These are phyloP conservation scores for Pimpla rufipes DNA, from an alignment of 2,888 invertebrate genomes.

Conservation along the genomic window DNA sequence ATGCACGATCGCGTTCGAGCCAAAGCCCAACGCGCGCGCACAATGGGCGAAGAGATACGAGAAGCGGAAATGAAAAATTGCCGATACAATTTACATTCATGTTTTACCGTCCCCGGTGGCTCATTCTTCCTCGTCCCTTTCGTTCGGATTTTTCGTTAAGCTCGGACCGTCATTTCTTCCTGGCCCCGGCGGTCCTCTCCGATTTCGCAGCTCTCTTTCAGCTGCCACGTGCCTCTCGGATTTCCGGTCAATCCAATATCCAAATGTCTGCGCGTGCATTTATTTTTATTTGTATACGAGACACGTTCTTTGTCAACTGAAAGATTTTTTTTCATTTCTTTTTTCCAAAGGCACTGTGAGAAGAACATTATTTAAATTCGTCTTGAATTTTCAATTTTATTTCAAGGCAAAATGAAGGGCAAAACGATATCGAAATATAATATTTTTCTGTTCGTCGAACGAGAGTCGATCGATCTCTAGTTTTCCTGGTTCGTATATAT, in stretches of 20 bases:
- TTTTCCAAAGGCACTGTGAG: too few species aligned
- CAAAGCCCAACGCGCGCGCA: constrained; percentile 36
- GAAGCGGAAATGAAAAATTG: constrained; percentile 59
- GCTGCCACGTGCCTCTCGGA: constrained; percentile 14
- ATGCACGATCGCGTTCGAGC: constrained; percentile 8
- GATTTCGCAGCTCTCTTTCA: neutral
- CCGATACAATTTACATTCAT: constrained; percentile 51
- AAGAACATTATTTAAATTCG: too few species aligned
- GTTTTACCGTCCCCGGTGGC: constrained; percentile 2
- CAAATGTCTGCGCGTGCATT: neutral
- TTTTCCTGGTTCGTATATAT: constrained; percentile 5
- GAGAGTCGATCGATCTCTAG: neutral
- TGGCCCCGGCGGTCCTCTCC: neutral
- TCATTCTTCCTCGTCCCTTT: constrained; percentile 17
- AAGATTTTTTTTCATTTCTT: too few species aligned
- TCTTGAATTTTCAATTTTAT: too few species aligned
- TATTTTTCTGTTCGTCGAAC: neutral
- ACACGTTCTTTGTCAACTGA: too few species aligned
- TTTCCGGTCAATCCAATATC: constrained; percentile 23
- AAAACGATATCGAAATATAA: too few species aligned
- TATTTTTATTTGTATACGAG: neutral
- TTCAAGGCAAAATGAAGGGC: too few species aligned
- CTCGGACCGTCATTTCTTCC: constrained; percentile 22
- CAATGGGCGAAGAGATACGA: constrained; percentile 20
- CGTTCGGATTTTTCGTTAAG: constrained; percentile 19